A percentile compares a stretch with the other conserved stretches of the same genome.
phyloP scores from a whole-genome alignment of 23 tunicate genomes.

The Diplosoma virens region DNA sequence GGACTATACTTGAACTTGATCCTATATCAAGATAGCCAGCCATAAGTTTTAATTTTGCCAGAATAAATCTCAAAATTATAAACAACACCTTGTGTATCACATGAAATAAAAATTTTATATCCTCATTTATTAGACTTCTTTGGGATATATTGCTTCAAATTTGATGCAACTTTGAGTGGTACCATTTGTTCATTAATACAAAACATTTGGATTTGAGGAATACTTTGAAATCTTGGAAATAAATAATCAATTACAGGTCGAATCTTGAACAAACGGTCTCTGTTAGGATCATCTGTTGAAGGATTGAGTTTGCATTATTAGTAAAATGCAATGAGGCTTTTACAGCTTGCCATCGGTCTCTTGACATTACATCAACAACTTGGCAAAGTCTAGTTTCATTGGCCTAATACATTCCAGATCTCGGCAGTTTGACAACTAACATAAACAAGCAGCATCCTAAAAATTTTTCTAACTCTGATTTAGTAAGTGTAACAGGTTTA shows the following conservation, averaged over 20 bases:
- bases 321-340: neutral
- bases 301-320: neutral
- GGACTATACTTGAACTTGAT: no score
- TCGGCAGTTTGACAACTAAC: neutral
- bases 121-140: neutral
- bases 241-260: neutral
- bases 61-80: no score
- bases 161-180: neutral
- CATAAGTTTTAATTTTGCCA: no score
- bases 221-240: neutral
- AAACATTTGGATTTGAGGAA: neutral
- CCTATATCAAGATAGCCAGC: no score
- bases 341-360: neutral
- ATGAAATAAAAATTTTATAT: neutral
- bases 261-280: neutral
- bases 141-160: neutral
- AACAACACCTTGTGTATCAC: no score
- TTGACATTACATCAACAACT: neutral
- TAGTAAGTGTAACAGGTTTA: neutral
- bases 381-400: neutral
- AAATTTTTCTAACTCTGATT: neutral
- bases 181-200: neutral
- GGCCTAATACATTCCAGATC: neutral
- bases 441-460: neutral
- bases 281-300: neutral